A percentile compares a stretch with the other conserved stretches of the same genome.
These are phyloP conservation scores for Stomatorhinus ivindoensis DNA, from an alignment of 2,113 vertebrate species.

Conservation along the genomic window DNA sequence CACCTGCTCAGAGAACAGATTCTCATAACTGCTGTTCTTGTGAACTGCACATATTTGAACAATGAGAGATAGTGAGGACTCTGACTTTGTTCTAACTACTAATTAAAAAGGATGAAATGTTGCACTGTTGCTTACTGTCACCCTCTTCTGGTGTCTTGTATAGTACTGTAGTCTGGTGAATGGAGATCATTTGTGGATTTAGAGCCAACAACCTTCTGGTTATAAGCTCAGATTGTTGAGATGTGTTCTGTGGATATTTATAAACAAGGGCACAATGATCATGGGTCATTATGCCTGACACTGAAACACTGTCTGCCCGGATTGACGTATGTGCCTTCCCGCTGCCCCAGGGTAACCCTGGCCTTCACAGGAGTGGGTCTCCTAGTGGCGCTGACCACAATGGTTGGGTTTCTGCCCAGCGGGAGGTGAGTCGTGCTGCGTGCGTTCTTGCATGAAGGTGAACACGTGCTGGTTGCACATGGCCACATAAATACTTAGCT, in stretches of 20 bases:
- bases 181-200: neutral
- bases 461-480: neutral
- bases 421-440: constrained; percentile 59
- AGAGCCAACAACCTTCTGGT: neutral
- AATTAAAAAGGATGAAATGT: neutral
- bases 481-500: neutral
- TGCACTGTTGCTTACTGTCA: neutral
- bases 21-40: neutral
- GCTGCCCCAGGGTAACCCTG: constrained; percentile 69
- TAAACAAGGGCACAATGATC: neutral
- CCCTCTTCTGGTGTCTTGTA: neutral
- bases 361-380: constrained; percentile 79
- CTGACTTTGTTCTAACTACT: neutral
- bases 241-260: neutral
- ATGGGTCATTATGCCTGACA: neutral
- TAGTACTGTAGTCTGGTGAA: neutral
- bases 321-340: constrained; percentile 7
- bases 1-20: neutral
- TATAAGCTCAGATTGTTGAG: neutral
- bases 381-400: constrained; percentile 71
- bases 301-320: neutral
- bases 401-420: constrained; percentile 76
- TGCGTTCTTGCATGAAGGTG: neutral
- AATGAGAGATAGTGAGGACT: neutral
- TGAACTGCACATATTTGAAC: neutral